Percentiles rank a stretch among this genome's conserved stretches.
Evolutionary conservation across 2,797 vertebrate species (phyloP).

Genomic region (Podarcis siculus): DNA sequence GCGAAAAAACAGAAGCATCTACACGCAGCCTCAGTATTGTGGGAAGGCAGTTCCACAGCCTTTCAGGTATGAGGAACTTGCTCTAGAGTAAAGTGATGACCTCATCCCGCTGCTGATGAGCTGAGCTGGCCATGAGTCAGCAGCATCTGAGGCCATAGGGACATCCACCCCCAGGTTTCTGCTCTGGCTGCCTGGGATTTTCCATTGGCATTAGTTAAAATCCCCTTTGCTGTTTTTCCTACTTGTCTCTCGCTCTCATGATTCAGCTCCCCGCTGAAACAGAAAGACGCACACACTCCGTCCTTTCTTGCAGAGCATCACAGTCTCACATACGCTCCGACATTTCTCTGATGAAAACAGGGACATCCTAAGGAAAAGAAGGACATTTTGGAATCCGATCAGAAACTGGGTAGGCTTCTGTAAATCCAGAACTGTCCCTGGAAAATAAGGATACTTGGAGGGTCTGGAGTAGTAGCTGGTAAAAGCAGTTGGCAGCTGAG

Average conservation of each 20-base stretch:
- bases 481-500: no score
- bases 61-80: neutral
- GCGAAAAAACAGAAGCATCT: neutral
- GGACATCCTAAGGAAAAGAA: no score
- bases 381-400: no score
- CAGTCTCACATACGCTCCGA: neutral
- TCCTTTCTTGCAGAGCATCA: neutral
- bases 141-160: neutral
- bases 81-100: neutral
- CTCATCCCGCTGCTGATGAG: no score
- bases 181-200: slow-evolving; percentile 7
- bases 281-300: no score
- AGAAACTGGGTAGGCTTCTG: no score
- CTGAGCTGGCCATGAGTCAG: neutral
- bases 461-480: no score
- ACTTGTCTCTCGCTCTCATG: neutral
- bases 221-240: neutral
- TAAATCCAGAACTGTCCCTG: no score
- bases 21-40: neutral
- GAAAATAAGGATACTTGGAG: no score
- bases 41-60: no score
- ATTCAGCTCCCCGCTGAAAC: neutral
- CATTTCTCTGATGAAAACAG: no score
- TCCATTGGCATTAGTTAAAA: slow-evolving; percentile 22
- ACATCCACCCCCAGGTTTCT: neutral